Evolutionary conservation across 2,797 vertebrate species (phyloP), one percentile per base, ranked within the genome.

Genomic region (Oryzias dopingdopingensis): DNA sequence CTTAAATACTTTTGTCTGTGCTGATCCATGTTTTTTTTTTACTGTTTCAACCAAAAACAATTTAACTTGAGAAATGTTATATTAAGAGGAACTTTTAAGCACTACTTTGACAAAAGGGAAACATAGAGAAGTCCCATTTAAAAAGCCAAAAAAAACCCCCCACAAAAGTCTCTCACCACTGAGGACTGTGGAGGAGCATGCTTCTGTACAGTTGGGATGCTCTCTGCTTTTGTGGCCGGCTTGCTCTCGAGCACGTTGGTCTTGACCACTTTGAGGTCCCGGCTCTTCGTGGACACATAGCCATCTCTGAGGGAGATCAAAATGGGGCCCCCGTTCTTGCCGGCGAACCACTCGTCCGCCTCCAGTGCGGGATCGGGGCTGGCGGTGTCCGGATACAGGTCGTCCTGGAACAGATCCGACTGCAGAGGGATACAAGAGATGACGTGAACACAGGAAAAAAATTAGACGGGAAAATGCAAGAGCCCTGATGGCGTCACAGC

Each of bases 321-420:
- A 53, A 98, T 83, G 0, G 96, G 97, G 4, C 96, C 94, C 0
- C 95, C 96, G 0, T 96, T 96, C 88, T 95, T 96, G 53, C 97
- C 97, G 1, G 95, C 94, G 42, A 97, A 96, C 97, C 97, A 99
- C 51, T 95, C 94, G 79, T 99, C 97, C 0, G 95, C 95, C 83
- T 99, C 97, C 82, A 99, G 86, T 0, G 95, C 88, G 0, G 95
- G 94, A 41, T 99, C 96, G 0, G 96, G 96, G n/a, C 96, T 96
- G 0, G 96, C 93, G 0, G 97, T 99, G 77, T 99, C 95, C 0
- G 96, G 97, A 59, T 98, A 99, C 59, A 99, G 89, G 82, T 99
- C 97, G 1, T 98, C 97, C 77, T 99, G 96, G 91, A 98, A 99
- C 52, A 99, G 93, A 86, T 99, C 97, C 5, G 96, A 99, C 97